Evolutionary conservation across 2,113 vertebrate species (phyloP), one percentile per base, ranked within the genome.

Genomic region (Tetrao urogallus): DNA sequence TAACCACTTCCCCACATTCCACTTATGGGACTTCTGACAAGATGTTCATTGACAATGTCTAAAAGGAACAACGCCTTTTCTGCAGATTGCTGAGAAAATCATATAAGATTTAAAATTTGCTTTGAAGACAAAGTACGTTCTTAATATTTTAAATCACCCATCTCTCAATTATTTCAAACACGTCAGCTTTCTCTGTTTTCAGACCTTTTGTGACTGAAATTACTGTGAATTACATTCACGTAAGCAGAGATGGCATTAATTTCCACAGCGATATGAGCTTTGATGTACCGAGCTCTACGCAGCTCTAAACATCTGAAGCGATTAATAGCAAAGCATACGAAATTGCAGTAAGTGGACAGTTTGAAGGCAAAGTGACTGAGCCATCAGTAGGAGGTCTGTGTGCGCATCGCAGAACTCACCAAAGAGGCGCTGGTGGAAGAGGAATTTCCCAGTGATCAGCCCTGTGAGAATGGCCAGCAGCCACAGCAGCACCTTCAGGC

Each of bases 401-500:
- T 65, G 75, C 24, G 27, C 57, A 81, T 73, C 20, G 25, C 11
- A 34, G 47, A 94, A 98, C 99, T 98, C 98, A 99, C 99, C 99
- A 97, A 99, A 99, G 89, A 99, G 97, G 86, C 97, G 98, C 90
- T 98, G 98, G 97, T 99, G 99, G 94, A 99, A 99, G 88, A 99
- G 97, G 89, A 99, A 99, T 96, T 99, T 99, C 89, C 99, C 99
- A 43, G 98, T 98, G 90, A 99, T 92, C 69, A 99, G 97, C 94
- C 99, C 99, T 9, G 86, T 98, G 94, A 99, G 97, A 86, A 99
- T 98, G 94, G 98, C 99, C 74, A 99, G 96, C 34, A 98, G 98
- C 99, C 99, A 99, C 86, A 99, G 98, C 77, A 98, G 89, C 73
- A 99, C 99, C 97, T 99, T 99, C 89, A 99, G 94, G 91, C 98